These are phyloP conservation scores for Diarsia dahlii DNA, from an alignment of 2,888 invertebrate genomes.

Conservation along the genomic window DNA sequence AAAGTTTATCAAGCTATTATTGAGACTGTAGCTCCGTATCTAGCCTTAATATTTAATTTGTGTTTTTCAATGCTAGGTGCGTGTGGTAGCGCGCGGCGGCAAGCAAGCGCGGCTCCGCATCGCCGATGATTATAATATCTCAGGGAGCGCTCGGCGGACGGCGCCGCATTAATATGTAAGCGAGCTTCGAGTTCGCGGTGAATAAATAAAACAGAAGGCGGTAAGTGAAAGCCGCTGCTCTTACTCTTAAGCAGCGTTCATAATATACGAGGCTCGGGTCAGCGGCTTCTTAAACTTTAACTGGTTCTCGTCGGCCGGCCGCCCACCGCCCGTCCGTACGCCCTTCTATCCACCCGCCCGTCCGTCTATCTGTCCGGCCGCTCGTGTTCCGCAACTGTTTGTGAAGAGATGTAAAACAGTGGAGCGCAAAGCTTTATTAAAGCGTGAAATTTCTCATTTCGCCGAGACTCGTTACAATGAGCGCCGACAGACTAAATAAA, in stretches of 20 bases:
- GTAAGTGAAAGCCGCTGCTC: constrained; percentile 71
- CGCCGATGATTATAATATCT: constrained; percentile 52
- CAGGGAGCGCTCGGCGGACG: constrained; percentile 37
- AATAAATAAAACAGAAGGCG: constrained; percentile 69
- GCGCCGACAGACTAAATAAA: too few species aligned
- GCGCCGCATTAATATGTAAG: constrained; percentile 64
- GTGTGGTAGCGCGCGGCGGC: neutral
- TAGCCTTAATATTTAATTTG: too few species aligned
- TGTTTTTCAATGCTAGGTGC: too few species aligned
- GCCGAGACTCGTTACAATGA: constrained; percentile 60
- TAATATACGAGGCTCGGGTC: constrained; percentile 57
- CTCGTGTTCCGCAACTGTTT: constrained; percentile 18
- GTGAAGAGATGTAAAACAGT: constrained; percentile 47
- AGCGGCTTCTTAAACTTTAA: constrained; percentile 34
- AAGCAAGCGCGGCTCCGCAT: neutral
- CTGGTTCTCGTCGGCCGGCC: neutral
- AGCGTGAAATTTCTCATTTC: constrained; percentile 76
- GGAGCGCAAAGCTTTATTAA: constrained; percentile 44
- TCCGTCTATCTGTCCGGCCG: neutral
- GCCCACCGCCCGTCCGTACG: neutral
- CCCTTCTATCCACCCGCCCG: neutral
- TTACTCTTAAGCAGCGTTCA: constrained; percentile 67
- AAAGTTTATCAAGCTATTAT: too few species aligned
- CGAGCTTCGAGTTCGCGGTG: constrained; percentile 51
- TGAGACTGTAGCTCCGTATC: too few species aligned